Percentiles rank a stretch among this genome's conserved stretches.
Conservation (phyloP, 64 coral and sea anemone genomes). For the Montipora foliosa region DNA sequence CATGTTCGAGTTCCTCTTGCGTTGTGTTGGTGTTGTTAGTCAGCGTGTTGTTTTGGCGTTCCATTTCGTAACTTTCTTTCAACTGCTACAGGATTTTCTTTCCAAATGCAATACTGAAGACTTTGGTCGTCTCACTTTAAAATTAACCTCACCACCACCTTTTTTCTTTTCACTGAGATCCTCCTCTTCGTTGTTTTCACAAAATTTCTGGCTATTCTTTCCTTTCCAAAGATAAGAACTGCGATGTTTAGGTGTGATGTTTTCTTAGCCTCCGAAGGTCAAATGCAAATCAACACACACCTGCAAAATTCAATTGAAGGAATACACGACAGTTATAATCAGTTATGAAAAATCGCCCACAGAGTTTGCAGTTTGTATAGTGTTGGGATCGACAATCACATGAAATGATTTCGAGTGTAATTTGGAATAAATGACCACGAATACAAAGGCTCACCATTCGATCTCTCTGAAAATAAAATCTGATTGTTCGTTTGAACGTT, state of each 20-base stretch:
- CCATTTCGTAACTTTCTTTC: no score
- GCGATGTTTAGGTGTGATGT: background rate
- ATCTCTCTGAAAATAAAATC: no score
- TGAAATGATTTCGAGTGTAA: no score
- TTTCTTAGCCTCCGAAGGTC: background rate
- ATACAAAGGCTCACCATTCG: no score
- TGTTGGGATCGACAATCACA: background rate
- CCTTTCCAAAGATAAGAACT: background rate
- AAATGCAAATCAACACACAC: no score
- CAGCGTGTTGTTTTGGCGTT: background rate
- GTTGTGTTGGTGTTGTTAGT: background rate
- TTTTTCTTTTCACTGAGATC: background rate
- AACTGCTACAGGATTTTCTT: background rate
- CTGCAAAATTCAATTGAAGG: background rate
- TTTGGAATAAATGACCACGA: no score
- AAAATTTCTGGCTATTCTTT: background rate
- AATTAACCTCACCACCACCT: background rate
- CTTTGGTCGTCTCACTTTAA: background rate
- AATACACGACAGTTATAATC: background rate
- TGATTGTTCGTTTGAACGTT: no score
- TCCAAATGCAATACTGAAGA: no score
- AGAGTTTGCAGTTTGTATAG: background rate
- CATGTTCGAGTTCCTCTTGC: background rate
- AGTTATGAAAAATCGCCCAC: no score
- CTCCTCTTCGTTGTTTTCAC: background rate